A percentile compares a stretch with the other conserved stretches of the same genome.
These are phyloP conservation scores for Galeopterus variegatus DNA, from an alignment of 2,113 vertebrate species.

Conservation along the genomic window DNA sequence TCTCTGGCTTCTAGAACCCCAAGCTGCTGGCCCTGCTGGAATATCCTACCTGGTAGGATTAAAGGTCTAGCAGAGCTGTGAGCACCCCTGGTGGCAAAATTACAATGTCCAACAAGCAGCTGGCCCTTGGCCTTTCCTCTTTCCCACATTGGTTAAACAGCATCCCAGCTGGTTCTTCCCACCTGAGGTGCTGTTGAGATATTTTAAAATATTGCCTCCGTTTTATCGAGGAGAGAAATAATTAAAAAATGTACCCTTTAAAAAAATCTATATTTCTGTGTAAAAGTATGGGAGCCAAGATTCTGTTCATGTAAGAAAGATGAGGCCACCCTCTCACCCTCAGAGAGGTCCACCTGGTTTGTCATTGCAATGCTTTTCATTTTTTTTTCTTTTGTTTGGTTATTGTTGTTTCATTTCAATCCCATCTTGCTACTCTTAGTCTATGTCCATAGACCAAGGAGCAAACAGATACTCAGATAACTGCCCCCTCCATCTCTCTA, in stretches of 20 bases:
- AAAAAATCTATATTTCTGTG: constrained; percentile 71
- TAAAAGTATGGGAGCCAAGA: constrained; percentile 78
- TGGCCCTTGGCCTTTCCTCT: not conserved
- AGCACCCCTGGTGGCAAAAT: not conserved
- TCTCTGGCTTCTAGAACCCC: not conserved
- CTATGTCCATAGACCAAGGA: not conserved
- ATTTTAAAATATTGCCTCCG: constrained; percentile 88
- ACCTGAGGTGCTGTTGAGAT: constrained; percentile 89
- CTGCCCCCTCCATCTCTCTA: not conserved
- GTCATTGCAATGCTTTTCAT: not conserved
- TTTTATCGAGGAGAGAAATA: constrained; percentile 90
- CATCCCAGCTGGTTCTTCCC: constrained; percentile 84
- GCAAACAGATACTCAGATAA: not conserved
- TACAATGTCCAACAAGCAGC: not conserved
- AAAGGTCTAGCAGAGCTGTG: not conserved
- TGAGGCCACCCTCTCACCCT: constrained; percentile 42
- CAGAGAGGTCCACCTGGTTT: constrained; percentile 38
- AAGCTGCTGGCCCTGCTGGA: not conserved
- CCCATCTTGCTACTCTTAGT: constrained; percentile 60
- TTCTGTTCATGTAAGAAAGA: constrained; percentile 70
- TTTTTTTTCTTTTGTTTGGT: not conserved
- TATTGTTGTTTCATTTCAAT: not conserved
- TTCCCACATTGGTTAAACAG: not conserved
- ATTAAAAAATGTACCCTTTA: constrained; percentile 66
- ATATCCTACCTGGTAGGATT: not conserved